These are phyloP conservation scores for Clarias macrocephalus DNA, from an alignment of 2,113 vertebrate genomes.

Conservation along the genomic window DNA sequence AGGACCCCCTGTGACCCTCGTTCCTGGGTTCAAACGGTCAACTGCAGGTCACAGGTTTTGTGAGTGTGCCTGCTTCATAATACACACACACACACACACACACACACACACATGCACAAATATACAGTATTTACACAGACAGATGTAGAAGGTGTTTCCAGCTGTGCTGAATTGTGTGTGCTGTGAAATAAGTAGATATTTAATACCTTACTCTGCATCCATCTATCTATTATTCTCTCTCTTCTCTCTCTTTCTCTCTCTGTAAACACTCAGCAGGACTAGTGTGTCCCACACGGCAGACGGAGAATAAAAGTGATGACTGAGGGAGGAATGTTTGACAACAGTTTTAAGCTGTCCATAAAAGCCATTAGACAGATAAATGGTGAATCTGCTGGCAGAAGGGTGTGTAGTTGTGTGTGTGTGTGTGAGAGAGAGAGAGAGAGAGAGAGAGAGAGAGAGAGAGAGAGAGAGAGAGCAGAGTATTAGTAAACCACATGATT, in stretches of 20 bases:
- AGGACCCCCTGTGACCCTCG: conserved; percentile 85
- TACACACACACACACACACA: conserved; percentile 23
- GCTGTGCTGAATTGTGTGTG: conserved; percentile 26
- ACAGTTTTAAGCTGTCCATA: conserved; percentile 52
- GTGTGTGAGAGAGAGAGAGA: background rate
- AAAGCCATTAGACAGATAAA: conserved; percentile 52
- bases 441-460: too few species aligned
- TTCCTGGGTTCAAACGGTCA: conserved; percentile 91
- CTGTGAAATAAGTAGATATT: conserved; percentile 35
- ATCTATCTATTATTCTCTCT: conserved; percentile 34
- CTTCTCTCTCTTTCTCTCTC: conserved; percentile 1
- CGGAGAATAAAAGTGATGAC: conserved; percentile 47
- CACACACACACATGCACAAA: background rate
- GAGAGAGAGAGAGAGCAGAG: background rate
- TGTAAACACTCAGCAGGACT: conserved; percentile 40
- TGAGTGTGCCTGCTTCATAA: conserved; percentile 20
- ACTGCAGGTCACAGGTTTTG: conserved; percentile 85
- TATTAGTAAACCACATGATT: background rate
- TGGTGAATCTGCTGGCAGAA: conserved; percentile 34
- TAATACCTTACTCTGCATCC: conserved; percentile 31
- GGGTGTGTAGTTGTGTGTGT: background rate
- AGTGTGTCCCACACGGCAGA: conserved; percentile 39
- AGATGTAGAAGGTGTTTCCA: background rate
- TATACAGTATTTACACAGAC: background rate
- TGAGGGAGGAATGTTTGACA: conserved; percentile 45